Evolutionary conservation across 37 sponge, comb jelly and placozoan genomes (phyloP).

Genomic region (Beroe forskalii): DNA sequence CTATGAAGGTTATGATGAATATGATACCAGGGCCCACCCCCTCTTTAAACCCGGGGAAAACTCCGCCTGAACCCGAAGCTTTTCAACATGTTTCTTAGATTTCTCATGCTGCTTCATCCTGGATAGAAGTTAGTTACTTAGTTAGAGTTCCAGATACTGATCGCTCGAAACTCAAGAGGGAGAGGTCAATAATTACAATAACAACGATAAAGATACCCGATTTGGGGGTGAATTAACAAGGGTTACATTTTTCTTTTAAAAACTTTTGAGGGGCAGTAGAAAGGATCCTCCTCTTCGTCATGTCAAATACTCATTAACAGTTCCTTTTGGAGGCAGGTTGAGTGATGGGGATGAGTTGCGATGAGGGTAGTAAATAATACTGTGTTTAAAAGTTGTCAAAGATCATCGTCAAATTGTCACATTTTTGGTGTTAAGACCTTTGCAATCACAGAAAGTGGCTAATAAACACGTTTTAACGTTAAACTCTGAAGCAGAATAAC

Average conservation of each 20-base stretch:
- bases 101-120: conserved; percentile 86
- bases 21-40: background rate
- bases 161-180: background rate
- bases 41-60: conserved; percentile 71
- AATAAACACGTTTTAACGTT: too few species aligned
- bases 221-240: too few species aligned
- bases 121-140: background rate
- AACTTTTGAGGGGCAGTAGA: conserved; percentile 88
- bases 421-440: too few species aligned
- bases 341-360: too few species aligned
- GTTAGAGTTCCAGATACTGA: background rate
- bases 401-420: too few species aligned
- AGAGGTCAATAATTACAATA: background rate
- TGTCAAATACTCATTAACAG: background rate
- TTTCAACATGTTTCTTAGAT: conserved; percentile 92
- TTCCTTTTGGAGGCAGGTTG: background rate
- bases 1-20: too few species aligned
- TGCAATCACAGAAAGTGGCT: too few species aligned
- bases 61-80: conserved; percentile 70
- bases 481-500: too few species aligned
- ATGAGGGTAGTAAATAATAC: too few species aligned
- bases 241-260: conserved; percentile 87
- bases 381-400: too few species aligned
- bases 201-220: too few species aligned
- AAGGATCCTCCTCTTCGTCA: conserved; percentile 24